Evolutionary conservation across 1,140 invertebrate genomes (phyloP).

Genomic region (Drosophila takahashii): DNA sequence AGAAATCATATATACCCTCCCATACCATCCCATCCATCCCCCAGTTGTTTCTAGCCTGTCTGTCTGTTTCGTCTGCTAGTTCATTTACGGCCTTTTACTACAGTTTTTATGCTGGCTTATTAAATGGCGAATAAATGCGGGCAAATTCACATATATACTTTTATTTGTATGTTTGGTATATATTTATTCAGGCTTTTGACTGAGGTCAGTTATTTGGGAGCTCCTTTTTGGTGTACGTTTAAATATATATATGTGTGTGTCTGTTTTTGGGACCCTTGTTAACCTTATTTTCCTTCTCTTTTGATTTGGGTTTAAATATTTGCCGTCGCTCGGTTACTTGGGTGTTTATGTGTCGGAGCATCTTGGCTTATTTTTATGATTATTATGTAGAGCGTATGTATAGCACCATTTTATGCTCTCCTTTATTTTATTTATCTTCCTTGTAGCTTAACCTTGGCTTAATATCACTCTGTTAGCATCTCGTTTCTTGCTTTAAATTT

Average conservation of each 20-base stretch:
- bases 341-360: slow-evolving; percentile 17
- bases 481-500: slow-evolving; percentile 31
- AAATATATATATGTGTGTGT: slow-evolving; percentile 29
- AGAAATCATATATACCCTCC: neutral
- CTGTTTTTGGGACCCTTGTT: slow-evolving; percentile 52
- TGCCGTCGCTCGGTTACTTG: slow-evolving; percentile 7
- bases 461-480: neutral
- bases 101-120: slow-evolving; percentile 79
- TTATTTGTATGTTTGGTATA: slow-evolving; percentile 24
- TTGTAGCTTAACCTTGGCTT: slow-evolving; percentile 21
- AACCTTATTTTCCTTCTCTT: slow-evolving; percentile 56
- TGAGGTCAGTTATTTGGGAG: slow-evolving; percentile 68
- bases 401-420: slow-evolving; percentile 14
- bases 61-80: slow-evolving; percentile 58
- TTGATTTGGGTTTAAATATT: slow-evolving; percentile 71
- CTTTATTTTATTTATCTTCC: slow-evolving; percentile 20
- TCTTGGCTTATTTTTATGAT: slow-evolving; percentile 49
- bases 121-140: slow-evolving; percentile 76
- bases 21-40: neutral
- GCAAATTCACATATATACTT: slow-evolving; percentile 31
- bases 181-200: slow-evolving; percentile 57
- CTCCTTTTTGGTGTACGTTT: slow-evolving; percentile 20
- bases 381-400: slow-evolving; percentile 34
- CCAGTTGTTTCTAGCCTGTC: neutral
- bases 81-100: slow-evolving; percentile 80